Conservation (phyloP, 2,113 vertebrate genomes). For the Dipodomys spectabilis region DNA sequence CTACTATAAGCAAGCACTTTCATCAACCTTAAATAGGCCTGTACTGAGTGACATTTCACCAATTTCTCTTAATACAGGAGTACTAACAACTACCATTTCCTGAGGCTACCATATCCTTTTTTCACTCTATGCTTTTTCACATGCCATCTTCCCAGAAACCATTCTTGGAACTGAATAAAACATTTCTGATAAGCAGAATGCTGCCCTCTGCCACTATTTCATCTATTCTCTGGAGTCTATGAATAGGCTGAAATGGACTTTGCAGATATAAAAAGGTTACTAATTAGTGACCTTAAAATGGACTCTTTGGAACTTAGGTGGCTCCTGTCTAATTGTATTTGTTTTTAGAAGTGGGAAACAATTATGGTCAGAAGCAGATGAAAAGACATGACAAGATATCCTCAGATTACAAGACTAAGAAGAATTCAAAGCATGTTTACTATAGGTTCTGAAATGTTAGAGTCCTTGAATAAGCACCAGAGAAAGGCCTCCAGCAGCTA, state of each 20-base stretch:
- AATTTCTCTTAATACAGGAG: not conserved
- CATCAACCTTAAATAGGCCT: not conserved
- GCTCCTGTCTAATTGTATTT: not conserved
- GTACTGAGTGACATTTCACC: not conserved
- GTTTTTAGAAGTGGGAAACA: not conserved
- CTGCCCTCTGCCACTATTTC: not conserved
- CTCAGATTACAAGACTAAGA: not conserved
- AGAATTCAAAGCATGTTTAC: not conserved
- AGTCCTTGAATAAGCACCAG: not conserved
- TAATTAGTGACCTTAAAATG: conserved; percentile 31
- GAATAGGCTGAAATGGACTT: not conserved
- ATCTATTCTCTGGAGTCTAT: not conserved
- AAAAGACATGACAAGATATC: not conserved
- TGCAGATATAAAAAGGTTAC: not conserved
- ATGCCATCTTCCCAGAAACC: not conserved
- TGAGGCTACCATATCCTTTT: not conserved
- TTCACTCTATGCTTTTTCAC: not conserved
- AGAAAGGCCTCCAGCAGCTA: not conserved
- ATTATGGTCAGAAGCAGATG: conserved; percentile 23
- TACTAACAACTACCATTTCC: conserved; percentile 24
- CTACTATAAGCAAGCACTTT: not conserved
- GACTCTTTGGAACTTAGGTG: not conserved
- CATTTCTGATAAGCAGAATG: not conserved
- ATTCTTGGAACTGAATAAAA: not conserved
- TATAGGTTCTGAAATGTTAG: not conserved